These are phyloP conservation scores for Morbakka virulenta DNA, from an alignment of 30 jellyfish, hydroid and myxozoan species.

Conservation along the genomic window DNA sequence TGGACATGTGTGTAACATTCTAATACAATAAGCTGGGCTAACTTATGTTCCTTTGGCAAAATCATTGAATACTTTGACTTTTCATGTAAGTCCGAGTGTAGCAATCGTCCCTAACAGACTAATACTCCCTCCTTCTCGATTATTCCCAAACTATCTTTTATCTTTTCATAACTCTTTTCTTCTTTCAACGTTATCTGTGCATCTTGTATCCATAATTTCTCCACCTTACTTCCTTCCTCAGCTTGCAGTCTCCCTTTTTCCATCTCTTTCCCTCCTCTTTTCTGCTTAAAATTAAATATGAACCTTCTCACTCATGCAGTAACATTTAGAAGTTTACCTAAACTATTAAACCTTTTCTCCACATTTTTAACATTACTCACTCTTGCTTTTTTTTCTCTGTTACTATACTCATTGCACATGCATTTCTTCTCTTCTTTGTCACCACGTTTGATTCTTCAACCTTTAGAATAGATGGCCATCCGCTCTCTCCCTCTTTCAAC, in stretches of 20 bases:
- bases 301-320: slow-evolving; percentile 34
- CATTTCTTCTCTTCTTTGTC: slow-evolving; percentile 11
- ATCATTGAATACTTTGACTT: slow-evolving; percentile 22
- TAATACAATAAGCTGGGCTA: background rate
- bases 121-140: slow-evolving; percentile 12
- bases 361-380: slow-evolving; percentile 8
- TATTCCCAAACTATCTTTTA: slow-evolving; percentile 1
- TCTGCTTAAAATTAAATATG: slow-evolving; percentile 1
- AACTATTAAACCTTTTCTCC: slow-evolving; percentile 9
- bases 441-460: slow-evolving; percentile 31
- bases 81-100: slow-evolving; percentile 27
- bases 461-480: slow-evolving; percentile 25
- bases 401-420: background rate
- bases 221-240: too few relatives aligned
- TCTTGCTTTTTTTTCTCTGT: background rate
- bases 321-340: slow-evolving; percentile 19
- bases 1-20: slow-evolving; percentile 28
- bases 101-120: slow-evolving; percentile 45
- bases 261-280: slow-evolving; percentile 10
- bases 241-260: background rate
- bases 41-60: too few relatives aligned
- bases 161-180: slow-evolving; percentile 2
- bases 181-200: too few relatives aligned
- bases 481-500: slow-evolving; percentile 22
- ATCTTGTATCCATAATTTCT: too few relatives aligned